These are phyloP conservation scores for Anastrepha ludens DNA, from an alignment of 1,140 invertebrate species.

Conservation along the genomic window DNA sequence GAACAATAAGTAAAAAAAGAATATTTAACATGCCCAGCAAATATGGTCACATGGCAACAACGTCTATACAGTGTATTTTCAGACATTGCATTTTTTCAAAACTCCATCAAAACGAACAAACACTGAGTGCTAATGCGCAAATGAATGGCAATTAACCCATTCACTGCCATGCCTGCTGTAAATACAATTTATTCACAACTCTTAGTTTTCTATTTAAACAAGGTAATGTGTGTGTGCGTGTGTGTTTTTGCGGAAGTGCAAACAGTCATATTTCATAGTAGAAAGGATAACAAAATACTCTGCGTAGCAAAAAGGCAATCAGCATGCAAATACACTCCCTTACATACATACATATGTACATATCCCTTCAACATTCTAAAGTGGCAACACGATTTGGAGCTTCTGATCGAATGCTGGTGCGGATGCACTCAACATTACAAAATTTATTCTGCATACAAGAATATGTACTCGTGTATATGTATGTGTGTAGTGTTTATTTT, in stretches of 20 bases:
- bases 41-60: not conserved
- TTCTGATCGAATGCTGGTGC: not conserved
- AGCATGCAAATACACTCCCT: too few relatives aligned
- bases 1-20: not conserved
- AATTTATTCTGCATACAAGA: too few relatives aligned
- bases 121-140: conserved; percentile 26
- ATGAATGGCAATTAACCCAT: conserved; percentile 37
- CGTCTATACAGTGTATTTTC: not conserved
- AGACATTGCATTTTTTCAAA: conserved; percentile 12
- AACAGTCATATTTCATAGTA: conserved; percentile 26
- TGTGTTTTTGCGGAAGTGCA: not conserved
- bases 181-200: too few relatives aligned
- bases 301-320: too few relatives aligned
- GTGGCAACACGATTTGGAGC: not conserved
- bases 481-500: not conserved
- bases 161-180: not conserved
- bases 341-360: not conserved
- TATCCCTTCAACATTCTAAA: not conserved
- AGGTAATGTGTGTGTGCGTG: not conserved
- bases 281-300: not conserved
- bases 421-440: too few relatives aligned
- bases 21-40: conserved; percentile 19
- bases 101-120: conserved; percentile 3
- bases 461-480: not conserved
- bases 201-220: not conserved